Evolutionary conservation across 2,797 vertebrate genomes (phyloP), one percentile per base, ranked within the genome.

Genomic region (Delichon dasypus): DNA sequence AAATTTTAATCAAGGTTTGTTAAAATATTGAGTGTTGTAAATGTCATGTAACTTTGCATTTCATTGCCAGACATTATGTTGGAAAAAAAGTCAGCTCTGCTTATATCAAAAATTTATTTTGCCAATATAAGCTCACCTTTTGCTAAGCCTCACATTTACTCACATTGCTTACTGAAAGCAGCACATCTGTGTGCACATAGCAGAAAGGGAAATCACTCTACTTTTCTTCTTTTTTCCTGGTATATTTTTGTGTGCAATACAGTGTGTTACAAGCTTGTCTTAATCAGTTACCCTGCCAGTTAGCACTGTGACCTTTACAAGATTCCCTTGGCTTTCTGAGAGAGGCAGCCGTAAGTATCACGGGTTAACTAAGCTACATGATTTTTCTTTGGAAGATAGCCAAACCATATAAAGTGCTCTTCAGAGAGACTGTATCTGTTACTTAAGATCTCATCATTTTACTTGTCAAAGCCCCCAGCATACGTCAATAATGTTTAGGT

Each of bases 391-490:
- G 89, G 81, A 96, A 73, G 62, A 34, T 23, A 65, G 91, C 81
- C 90, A 95, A 90, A n/a, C 64, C 12, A 2, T 48, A 85, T 79
- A 90, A 96, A 91, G 73, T 61, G 22, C 50, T 90, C 93, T 92
- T 94, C 84, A 86, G 77, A n/a, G n/a, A 90, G 15, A 91, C 77
- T 77, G 30, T 84, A 62, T 74, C 55, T 92, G 32, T 91, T 96
- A 91, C 45, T 91, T 95, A 81, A 88, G 77, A 93, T 80, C 48
- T 95, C 57, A 85, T 94, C 26, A 92, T 95, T 94, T 96, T 55
- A 44, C 55, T 92, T 74, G 47, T 96, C 87, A 91, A 83, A 83
- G 42, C 30, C 29, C 9, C 13, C 48, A 89, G 54, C 34, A 74
- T 86, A 85, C 73, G 79, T 72, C 94, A 87, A 92, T 87, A 95